These are phyloP conservation scores for Nannoperca australis DNA, from an alignment of 2,797 vertebrate genomes.

Conservation along the genomic window DNA sequence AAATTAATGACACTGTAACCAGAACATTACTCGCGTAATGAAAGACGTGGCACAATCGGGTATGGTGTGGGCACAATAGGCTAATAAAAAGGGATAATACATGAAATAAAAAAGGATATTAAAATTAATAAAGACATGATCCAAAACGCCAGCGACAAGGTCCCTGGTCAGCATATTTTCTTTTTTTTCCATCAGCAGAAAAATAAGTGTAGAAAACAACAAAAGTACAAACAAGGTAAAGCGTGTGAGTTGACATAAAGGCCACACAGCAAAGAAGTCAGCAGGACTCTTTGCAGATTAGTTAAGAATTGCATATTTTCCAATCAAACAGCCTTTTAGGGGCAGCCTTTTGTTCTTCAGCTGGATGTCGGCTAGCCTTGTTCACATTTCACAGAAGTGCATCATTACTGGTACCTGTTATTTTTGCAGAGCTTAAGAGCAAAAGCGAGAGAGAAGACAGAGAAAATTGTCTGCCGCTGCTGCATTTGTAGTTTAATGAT, in stretches of 20 bases:
- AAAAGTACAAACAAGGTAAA: neutral
- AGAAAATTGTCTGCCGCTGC: neutral
- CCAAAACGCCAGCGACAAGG: no score
- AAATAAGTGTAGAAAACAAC: conserved; percentile 5
- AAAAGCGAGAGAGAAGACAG: conserved; percentile 19
- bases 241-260: conserved; percentile 12
- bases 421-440: conserved; percentile 32
- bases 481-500: conserved; percentile 69
- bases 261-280: neutral
- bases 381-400: conserved; percentile 31
- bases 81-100: conserved; percentile 57
- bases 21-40: conserved; percentile 79
- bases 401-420: conserved; percentile 37
- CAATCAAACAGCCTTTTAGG: conserved; percentile 25
- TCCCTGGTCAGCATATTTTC: no score
- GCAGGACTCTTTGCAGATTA: neutral
- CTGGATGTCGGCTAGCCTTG: conserved; percentile 25
- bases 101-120: conserved; percentile 38
- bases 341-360: conserved; percentile 18
- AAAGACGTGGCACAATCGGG: conserved; percentile 63
- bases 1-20: conserved; percentile 80
- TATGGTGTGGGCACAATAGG: conserved; percentile 44
- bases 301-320: conserved; percentile 35
- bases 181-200: neutral
- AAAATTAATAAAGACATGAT: conserved; percentile 47